phyloP scores from a whole-genome alignment of 2,797 vertebrate species.

The Danio kyathit region DNA sequence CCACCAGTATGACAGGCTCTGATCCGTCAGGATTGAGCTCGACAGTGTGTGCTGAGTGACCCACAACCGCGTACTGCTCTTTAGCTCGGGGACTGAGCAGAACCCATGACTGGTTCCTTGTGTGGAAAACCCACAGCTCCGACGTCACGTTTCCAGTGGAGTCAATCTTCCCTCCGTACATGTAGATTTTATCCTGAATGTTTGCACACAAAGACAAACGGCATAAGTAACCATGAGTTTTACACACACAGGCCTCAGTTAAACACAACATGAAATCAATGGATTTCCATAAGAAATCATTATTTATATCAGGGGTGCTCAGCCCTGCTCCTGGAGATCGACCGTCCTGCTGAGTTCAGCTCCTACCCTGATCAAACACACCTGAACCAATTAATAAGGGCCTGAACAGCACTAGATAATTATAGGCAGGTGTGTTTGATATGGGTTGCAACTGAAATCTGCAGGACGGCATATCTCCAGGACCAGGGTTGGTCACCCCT shows the following conservation, averaged over 20 bases:
- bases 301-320: too few species aligned
- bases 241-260: not conserved
- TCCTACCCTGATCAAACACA: too few species aligned
- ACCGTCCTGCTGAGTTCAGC: too few species aligned
- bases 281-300: not conserved
- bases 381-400: too few species aligned
- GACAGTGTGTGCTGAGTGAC: conserved; percentile 93
- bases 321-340: too few species aligned
- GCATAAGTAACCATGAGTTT: not conserved
- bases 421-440: too few species aligned
- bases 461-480: too few species aligned
- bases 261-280: not conserved
- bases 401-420: too few species aligned
- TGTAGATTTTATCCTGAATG: conserved; percentile 91
- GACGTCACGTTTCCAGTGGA: conserved; percentile 92
- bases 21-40: conserved; percentile 72
- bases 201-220: conserved; percentile 1
- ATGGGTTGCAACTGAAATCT: too few species aligned
- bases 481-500: too few species aligned
- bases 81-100: conserved; percentile 80
- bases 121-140: conserved; percentile 93
- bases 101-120: conserved; percentile 89
- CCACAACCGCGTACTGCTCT: conserved; percentile 95
- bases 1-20: conserved; percentile 86
- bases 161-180: conserved; percentile 98